A percentile compares a stretch with the other conserved stretches of the same genome.
phyloP scores from a whole-genome alignment of 2,113 vertebrate species.

The Bubo blakistoni region DNA sequence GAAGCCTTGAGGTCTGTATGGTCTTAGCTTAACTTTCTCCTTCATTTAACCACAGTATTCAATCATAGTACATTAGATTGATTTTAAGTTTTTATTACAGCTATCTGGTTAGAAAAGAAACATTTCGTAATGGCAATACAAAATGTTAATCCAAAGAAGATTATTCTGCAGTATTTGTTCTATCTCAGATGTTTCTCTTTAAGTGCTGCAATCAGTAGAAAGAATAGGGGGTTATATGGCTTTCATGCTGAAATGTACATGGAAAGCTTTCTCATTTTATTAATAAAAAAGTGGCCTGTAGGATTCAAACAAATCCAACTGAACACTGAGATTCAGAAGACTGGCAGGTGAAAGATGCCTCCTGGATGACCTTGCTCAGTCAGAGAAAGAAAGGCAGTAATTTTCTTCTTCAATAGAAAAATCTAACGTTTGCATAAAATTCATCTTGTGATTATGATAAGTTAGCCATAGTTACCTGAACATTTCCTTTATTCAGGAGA shows the following conservation, averaged over 20 bases:
- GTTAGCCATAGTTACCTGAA: background rate
- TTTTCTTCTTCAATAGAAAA: background rate
- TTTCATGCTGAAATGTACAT: background rate
- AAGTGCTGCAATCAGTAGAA: background rate
- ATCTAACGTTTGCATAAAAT: background rate
- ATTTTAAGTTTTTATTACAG: background rate
- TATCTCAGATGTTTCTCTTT: background rate
- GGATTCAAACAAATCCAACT: background rate
- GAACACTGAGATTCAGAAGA: background rate
- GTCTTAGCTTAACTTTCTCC: background rate
- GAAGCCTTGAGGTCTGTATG: background rate
- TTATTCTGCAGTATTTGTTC: background rate
- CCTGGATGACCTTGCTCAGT: background rate
- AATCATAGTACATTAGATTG: background rate
- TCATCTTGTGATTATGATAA: background rate
- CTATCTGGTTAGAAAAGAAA: background rate
- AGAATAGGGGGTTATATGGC: background rate
- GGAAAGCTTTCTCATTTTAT: background rate
- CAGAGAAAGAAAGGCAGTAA: background rate
- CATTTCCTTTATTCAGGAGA: background rate
- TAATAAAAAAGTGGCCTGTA: background rate
- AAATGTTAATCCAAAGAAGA: background rate
- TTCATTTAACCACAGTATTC: background rate
- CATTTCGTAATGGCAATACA: background rate
- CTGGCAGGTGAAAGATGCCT: background rate